Conservation (phyloP, 2,888 invertebrate species). For the Tanypteryx hageni region DNA sequence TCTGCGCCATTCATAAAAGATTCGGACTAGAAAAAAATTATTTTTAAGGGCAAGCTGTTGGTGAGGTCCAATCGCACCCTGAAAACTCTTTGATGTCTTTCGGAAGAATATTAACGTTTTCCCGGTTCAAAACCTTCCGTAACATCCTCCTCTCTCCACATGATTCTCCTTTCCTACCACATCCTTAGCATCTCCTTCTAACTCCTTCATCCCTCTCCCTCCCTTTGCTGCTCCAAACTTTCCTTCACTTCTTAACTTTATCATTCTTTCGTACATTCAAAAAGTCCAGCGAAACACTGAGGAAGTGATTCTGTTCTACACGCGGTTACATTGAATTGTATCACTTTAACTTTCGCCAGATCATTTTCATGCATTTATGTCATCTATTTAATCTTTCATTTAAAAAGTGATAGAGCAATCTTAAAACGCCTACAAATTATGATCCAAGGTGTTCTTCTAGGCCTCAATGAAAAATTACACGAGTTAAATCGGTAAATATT, state of each 20-base stretch:
- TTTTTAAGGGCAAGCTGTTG: not conserved
- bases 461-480: too few species aligned
- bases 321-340: too few species aligned
- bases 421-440: too few species aligned
- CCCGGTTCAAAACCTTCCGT: not conserved
- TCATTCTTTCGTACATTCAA: not conserved
- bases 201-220: not conserved
- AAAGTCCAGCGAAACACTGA: not conserved
- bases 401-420: too few species aligned
- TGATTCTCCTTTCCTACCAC: not conserved
- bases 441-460: too few species aligned
- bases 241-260: not conserved
- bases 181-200: not conserved
- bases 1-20: not conserved
- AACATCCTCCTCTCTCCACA: not conserved
- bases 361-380: too few species aligned
- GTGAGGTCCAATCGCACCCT: not conserved
- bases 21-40: not conserved
- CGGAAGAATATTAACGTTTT: not conserved
- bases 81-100: not conserved
- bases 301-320: too few species aligned
- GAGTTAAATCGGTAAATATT: too few species aligned
- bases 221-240: not conserved
- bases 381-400: too few species aligned
- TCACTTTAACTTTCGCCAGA: too few species aligned